phyloP scores from a whole-genome alignment of 2,113 vertebrate genomes.

The Charadrius vociferus region DNA sequence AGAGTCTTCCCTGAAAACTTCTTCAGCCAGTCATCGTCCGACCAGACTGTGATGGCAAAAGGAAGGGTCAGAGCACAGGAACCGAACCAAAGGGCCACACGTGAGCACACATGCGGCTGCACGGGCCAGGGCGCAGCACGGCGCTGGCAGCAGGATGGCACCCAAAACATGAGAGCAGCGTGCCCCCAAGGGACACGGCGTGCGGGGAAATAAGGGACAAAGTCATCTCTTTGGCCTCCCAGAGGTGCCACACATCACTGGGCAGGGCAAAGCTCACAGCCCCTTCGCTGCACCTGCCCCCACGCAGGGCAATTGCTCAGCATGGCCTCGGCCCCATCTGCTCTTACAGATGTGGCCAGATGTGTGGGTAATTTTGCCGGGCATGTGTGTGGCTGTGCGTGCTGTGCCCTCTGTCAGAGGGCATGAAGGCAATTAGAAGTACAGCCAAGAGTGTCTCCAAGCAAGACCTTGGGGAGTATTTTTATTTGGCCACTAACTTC shows the following conservation, averaged over 20 bases:
- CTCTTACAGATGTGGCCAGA: neutral
- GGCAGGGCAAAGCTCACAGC: neutral
- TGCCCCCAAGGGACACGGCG: accelerated
- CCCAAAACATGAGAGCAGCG: too few species aligned
- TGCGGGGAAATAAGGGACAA: neutral
- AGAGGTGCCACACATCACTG: neutral
- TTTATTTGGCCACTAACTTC: neutral
- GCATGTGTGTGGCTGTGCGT: accelerated
- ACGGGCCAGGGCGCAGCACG: accelerated
- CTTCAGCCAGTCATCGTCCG: slow-evolving; percentile 97
- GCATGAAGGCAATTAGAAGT: neutral
- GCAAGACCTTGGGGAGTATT: neutral
- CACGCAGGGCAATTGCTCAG: accelerated
- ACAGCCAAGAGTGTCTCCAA: neutral
- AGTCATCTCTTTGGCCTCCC: neutral
- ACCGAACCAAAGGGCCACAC: accelerated
- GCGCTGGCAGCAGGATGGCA: neutral
- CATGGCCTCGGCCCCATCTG: too few species aligned
- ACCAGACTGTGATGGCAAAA: slow-evolving; percentile 84
- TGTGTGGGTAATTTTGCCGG: neutral
- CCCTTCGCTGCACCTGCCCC: accelerated
- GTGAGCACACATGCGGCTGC: accelerated
- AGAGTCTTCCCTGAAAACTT: slow-evolving; percentile 95
- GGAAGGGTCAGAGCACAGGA: neutral
- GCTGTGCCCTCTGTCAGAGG: neutral